Evolutionary conservation across 1,140 invertebrate species (phyloP), one percentile per base, ranked within the genome.

Genomic region (Cherax destructor): DNA sequence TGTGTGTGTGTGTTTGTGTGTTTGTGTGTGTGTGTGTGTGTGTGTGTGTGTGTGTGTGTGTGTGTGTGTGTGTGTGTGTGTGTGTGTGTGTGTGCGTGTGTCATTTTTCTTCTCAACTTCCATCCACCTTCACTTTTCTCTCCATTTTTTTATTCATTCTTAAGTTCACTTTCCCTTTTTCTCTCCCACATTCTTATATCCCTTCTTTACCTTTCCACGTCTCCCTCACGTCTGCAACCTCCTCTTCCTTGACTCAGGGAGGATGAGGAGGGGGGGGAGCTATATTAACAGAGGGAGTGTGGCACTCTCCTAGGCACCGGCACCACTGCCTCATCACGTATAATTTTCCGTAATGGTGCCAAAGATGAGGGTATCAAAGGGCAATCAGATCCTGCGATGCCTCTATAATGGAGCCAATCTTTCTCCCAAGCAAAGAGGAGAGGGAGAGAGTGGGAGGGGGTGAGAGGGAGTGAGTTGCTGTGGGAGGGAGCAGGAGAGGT

Each of bases 311-410:
- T 49, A 49, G 78, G 78, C 49, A 52, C 47, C 21, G 78, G 49
- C 78, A 30, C n/a, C 69, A 5, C 49, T 21, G 30, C 21, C 49
- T 24, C 78, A 80, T 80, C 78, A 80, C 49, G 49, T 80, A 80
- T 80, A 80, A 80, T 80, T 80, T 80, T 80, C 78, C 49, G 49
- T 52, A 80, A 80, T 80, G 78, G 78, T 80, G 78, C 78, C 78
- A 80, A 80, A 80, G 78, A 80, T 80, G 78, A 80, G 78, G 52
- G 49, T 80, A 80, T 80, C 78, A 80, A 80, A 80, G 78, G 52
- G 49, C 78, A 80, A 80, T 80, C 78, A 80, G 24, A 52, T 74
- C 78, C 78, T 11, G 49, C 21, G 78, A 80, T 80, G 78, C 78
- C 78, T 59, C 52, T 50, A 52, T 80, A 80, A 80, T 80, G 49